Evolutionary conservation across 2,888 invertebrate species (phyloP).

Genomic region (Dorcus hopei): DNA sequence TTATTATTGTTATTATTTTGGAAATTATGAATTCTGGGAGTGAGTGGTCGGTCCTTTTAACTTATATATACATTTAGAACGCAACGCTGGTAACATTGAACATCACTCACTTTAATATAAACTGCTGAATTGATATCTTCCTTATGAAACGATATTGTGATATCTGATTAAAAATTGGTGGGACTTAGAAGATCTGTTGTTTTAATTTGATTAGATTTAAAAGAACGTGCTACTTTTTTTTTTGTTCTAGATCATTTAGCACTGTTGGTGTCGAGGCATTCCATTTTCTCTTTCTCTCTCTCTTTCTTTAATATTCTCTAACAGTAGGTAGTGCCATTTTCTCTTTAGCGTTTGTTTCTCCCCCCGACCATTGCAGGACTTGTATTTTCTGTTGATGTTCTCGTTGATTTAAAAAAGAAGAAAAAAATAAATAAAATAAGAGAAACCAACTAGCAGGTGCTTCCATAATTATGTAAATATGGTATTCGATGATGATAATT

Average conservation of each 20-base stretch:
- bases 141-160: neutral
- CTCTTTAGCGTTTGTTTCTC: neutral
- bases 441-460: slow-evolving; percentile 22
- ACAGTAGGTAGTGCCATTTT: slow-evolving; percentile 20
- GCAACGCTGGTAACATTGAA: too few species aligned
- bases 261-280: slow-evolving; percentile 11
- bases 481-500: neutral
- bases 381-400: too few species aligned
- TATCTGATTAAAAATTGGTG: neutral
- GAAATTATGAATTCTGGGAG: too few species aligned
- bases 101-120: too few species aligned
- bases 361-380: too few species aligned
- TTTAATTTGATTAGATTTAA: neutral
- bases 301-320: slow-evolving; percentile 6
- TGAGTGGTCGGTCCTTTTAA: too few species aligned
- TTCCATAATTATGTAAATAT: slow-evolving; percentile 20
- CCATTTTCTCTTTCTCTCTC: slow-evolving; percentile 4
- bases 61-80: too few species aligned
- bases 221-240: too few species aligned
- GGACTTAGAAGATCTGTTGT: neutral
- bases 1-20: too few species aligned
- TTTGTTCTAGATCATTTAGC: neutral
- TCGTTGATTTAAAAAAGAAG: too few species aligned
- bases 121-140: too few species aligned
- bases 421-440: too few species aligned